These are phyloP conservation scores for Rhadinocentrus ornatus DNA, from an alignment of 2,797 vertebrate genomes.

Conservation along the genomic window DNA sequence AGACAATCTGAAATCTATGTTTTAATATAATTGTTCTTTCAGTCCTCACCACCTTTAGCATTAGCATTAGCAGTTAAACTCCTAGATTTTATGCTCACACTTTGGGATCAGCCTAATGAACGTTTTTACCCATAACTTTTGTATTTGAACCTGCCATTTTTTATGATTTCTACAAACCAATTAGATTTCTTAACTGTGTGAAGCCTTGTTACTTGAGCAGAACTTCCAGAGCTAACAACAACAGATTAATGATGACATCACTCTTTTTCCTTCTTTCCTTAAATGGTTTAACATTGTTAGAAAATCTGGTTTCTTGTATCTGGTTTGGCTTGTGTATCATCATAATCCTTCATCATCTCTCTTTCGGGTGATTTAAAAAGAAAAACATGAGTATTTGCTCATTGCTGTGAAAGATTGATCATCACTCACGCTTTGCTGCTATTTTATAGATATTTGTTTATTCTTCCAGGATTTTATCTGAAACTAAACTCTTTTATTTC, in stretches of 20 bases:
- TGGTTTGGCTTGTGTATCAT: not conserved
- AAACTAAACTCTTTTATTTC: conserved; percentile 8
- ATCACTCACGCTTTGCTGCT: not conserved
- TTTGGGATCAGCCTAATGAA: not conserved
- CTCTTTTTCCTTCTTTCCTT: conserved; percentile 1
- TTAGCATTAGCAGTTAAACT: not conserved
- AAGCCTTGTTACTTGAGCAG: not conserved
- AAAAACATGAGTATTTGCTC: not conserved
- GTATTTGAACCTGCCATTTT: not conserved
- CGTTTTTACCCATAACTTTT: not conserved
- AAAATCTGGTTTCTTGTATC: not conserved
- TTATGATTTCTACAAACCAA: not conserved
- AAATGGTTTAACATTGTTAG: not conserved
- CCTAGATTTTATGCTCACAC: not conserved
- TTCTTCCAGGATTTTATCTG: not conserved
- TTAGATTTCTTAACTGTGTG: too few species aligned
- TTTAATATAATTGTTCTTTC: not conserved
- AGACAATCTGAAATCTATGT: not conserved
- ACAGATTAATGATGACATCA: conserved; percentile 1
- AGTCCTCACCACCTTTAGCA: not conserved
- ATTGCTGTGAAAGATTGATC: not conserved
- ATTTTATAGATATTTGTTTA: not conserved
- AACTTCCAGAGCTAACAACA: not conserved
- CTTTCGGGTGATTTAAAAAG: conserved; percentile 25
- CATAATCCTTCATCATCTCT: not conserved